phyloP scores from a whole-genome alignment of 2,888 invertebrate species.

The Coleophora flavipennella region DNA sequence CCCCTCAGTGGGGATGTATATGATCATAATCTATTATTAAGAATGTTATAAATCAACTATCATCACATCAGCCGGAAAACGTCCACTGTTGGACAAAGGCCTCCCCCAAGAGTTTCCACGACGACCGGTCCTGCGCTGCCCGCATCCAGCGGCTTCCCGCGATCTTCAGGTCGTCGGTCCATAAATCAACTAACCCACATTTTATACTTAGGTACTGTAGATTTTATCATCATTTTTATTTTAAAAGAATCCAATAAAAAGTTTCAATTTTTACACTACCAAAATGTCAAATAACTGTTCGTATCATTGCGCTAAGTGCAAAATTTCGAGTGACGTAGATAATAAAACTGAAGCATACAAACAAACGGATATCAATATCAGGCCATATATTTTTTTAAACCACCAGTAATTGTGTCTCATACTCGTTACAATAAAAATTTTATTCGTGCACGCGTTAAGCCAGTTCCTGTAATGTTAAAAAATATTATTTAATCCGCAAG shows the following conservation, averaged over 20 bases:
- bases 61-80: no score
- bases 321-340: slow-evolving; percentile 33
- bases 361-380: slow-evolving; percentile 43
- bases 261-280: slow-evolving; percentile 12
- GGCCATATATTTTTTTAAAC: slow-evolving; percentile 34
- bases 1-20: no score
- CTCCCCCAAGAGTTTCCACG: no score
- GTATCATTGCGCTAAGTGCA: slow-evolving; percentile 9
- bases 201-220: no score
- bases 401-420: slow-evolving; percentile 37
- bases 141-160: no score
- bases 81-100: no score
- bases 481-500: slow-evolving; percentile 67
- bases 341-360: slow-evolving; percentile 43
- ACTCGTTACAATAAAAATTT: slow-evolving; percentile 54
- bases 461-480: slow-evolving; percentile 36
- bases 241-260: not conserved
- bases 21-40: no score
- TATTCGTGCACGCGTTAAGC: slow-evolving; percentile 43
- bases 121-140: no score
- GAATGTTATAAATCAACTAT: no score
- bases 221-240: no score
- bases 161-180: no score
- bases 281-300: slow-evolving; percentile 8
- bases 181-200: no score